These are phyloP conservation scores for Oedothorax gibbosus DNA, from an alignment of 1,140 invertebrate species.

Conservation along the genomic window DNA sequence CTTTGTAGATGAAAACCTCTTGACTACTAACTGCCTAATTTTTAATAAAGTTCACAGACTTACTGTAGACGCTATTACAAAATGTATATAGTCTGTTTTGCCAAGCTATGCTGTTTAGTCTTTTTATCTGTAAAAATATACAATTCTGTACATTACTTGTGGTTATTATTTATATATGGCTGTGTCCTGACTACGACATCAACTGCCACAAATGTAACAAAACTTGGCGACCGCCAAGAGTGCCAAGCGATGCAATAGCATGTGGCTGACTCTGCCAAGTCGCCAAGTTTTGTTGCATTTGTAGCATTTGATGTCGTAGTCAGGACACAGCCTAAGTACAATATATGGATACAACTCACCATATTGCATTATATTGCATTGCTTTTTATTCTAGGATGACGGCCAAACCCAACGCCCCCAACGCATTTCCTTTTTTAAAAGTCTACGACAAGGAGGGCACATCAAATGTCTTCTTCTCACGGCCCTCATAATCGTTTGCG, in stretches of 20 bases:
- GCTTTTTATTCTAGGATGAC: neutral
- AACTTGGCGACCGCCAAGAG: no score
- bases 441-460: conserved; percentile 78
- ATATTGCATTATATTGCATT: neutral
- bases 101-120: no score
- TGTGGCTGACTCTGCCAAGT: no score
- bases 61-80: no score
- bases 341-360: neutral
- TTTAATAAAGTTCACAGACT: no score
- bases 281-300: no score
- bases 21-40: no score
- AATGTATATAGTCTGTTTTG: no score
- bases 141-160: neutral
- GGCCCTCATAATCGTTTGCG: conserved; percentile 79
- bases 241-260: no score
- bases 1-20: no score
- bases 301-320: neutral
- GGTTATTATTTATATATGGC: neutral
- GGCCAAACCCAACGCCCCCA: conserved; percentile 72
- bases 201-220: neutral
- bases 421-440: conserved; percentile 73
- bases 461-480: conserved; percentile 86
- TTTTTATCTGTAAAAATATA: no score
- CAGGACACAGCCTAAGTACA: neutral
- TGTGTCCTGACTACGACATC: neutral